Percentiles rank a stretch among this genome's conserved stretches.
Conservation (phyloP, 2,113 vertebrate genomes). For the Climacteris rufus region DNA sequence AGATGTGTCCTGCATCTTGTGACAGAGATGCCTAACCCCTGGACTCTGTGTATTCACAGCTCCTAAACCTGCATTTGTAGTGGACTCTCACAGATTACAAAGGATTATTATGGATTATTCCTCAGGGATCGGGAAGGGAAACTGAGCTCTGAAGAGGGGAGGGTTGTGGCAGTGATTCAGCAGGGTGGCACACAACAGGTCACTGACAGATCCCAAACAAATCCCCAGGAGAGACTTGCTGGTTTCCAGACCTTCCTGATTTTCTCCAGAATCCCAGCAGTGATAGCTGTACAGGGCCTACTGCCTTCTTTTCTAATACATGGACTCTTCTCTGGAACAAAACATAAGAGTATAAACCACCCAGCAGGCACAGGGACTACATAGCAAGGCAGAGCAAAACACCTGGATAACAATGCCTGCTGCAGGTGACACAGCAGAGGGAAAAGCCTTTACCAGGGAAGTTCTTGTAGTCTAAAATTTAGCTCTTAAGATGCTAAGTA, state of each 20-base stretch:
- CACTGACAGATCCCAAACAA: background rate
- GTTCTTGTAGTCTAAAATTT: background rate
- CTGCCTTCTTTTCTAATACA: background rate
- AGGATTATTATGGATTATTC: conserved; percentile 27
- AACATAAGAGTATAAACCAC: background rate
- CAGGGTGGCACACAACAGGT: background rate
- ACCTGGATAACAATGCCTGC: background rate
- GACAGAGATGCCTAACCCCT: background rate
- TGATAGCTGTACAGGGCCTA: background rate
- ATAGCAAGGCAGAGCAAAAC: background rate
- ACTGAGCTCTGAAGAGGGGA: background rate
- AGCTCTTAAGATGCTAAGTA: background rate
- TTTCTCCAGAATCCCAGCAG: background rate
- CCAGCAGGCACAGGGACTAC: background rate
- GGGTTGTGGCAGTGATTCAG: background rate
- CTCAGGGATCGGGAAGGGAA: background rate
- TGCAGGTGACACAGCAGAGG: background rate
- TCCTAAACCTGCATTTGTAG: background rate
- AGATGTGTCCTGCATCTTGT: background rate
- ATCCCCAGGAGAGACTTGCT: background rate
- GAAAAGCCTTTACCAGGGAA: background rate
- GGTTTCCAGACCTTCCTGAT: background rate
- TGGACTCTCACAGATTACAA: background rate
- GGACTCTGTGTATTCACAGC: background rate
- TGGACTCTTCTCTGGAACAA: background rate